Percentiles rank a stretch among this genome's conserved stretches.
Conservation (phyloP, 2,797 vertebrate genomes). For the Novumbra hubbsi region DNA sequence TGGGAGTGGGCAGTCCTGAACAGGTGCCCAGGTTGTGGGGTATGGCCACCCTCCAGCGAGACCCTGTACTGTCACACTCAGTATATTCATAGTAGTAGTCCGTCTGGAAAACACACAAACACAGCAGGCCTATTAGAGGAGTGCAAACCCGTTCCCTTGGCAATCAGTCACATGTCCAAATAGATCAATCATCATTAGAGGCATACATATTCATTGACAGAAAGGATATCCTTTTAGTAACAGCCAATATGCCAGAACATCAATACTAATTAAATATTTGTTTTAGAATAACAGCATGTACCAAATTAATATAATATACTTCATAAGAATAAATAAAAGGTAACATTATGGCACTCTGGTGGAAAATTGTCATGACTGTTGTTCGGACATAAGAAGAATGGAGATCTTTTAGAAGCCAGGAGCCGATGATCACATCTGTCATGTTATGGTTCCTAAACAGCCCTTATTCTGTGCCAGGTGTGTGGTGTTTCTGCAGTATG, state of each 20-base stretch:
- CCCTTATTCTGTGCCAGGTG: neutral
- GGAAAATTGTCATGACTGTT: neutral
- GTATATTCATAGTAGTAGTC: slow-evolving; percentile 97
- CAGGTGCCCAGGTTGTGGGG: slow-evolving; percentile 81
- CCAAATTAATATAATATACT: neutral
- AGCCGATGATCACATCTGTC: too few species aligned
- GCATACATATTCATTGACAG: neutral
- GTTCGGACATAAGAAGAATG: neutral
- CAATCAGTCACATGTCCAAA: neutral
- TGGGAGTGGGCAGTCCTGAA: slow-evolving; percentile 86
- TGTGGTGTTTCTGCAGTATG: neutral
- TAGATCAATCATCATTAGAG: neutral
- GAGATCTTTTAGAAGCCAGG: too few species aligned
- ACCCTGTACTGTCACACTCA: slow-evolving; percentile 93
- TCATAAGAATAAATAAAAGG: neutral
- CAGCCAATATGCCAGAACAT: neutral
- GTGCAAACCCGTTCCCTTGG: neutral
- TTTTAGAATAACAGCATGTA: neutral
- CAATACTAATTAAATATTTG: neutral
- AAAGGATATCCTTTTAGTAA: neutral
- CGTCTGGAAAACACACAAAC: slow-evolving; percentile 70
- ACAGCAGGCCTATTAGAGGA: neutral
- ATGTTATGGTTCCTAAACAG: too few species aligned
- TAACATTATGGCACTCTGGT: neutral
- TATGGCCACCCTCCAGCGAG: slow-evolving; percentile 95